Conservation (phyloP, 1,140 invertebrate genomes). For the Hyposmocoma kahamanoa region DNA sequence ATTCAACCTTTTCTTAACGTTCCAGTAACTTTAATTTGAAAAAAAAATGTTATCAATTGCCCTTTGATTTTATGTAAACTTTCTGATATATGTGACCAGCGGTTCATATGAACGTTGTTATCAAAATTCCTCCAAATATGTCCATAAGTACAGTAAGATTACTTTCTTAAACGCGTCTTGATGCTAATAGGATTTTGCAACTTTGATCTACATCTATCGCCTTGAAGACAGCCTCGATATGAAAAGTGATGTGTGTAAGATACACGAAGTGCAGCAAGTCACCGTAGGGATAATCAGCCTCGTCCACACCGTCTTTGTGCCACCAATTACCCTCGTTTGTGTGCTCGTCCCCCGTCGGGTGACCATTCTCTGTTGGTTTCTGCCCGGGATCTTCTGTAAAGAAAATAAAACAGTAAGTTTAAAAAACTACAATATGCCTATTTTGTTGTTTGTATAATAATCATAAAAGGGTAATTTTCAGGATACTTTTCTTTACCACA, state of each 20-base stretch:
- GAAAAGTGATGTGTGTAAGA: slow-evolving; percentile 11
- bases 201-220: not conserved
- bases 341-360: slow-evolving; percentile 23
- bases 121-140: too few species aligned
- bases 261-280: slow-evolving; percentile 37
- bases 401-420: slow-evolving; percentile 1
- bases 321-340: slow-evolving; percentile 57
- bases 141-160: too few species aligned
- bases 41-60: too few species aligned
- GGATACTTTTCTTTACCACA: not conserved
- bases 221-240: not conserved
- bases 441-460: not conserved
- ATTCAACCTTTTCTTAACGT: too few species aligned
- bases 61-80: too few species aligned
- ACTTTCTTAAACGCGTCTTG: too few species aligned
- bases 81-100: too few species aligned
- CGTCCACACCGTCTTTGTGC: slow-evolving; percentile 27
- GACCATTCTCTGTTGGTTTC: slow-evolving; percentile 14
- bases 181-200: too few species aligned
- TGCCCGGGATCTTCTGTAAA: slow-evolving; percentile 27
- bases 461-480: not conserved
- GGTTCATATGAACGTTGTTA: too few species aligned
- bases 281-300: slow-evolving; percentile 52
- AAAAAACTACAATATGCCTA: too few species aligned
- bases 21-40: too few species aligned